phyloP scores from a whole-genome alignment of 2,797 vertebrate species.

The Loris lydekkerianus region DNA sequence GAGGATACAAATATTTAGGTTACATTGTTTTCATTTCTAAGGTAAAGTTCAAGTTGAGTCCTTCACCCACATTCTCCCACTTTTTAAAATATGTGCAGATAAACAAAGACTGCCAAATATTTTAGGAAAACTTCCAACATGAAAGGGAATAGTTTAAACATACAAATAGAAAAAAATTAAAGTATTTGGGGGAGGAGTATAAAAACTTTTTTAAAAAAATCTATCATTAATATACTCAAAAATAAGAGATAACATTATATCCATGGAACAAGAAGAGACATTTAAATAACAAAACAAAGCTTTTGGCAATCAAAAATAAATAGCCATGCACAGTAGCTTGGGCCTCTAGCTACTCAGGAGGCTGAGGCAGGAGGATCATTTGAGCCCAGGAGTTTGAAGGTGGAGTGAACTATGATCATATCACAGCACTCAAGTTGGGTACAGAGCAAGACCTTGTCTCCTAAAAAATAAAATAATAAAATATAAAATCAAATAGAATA shows the following conservation, averaged over 20 bases:
- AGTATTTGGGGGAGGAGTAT: background rate
- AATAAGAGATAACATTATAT: background rate
- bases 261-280: slow-evolving; percentile 25
- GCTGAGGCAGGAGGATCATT: background rate
- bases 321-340: background rate
- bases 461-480: background rate
- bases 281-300: background rate
- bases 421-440: background rate
- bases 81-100: background rate
- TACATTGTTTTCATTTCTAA: too few species aligned
- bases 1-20: too few species aligned
- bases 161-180: background rate
- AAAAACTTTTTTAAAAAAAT: background rate
- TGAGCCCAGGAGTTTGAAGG: background rate
- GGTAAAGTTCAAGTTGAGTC: too few species aligned
- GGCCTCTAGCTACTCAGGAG: background rate
- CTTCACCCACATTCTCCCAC: too few species aligned
- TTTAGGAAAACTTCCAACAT: background rate
- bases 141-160: background rate
- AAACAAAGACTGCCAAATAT: background rate
- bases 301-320: slow-evolving; percentile 45
- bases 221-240: background rate
- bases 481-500: background rate
- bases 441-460: background rate
- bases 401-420: background rate